Evolutionary conservation across 2,797 vertebrate genomes (phyloP).

Genomic region (Pristis pectinata): DNA sequence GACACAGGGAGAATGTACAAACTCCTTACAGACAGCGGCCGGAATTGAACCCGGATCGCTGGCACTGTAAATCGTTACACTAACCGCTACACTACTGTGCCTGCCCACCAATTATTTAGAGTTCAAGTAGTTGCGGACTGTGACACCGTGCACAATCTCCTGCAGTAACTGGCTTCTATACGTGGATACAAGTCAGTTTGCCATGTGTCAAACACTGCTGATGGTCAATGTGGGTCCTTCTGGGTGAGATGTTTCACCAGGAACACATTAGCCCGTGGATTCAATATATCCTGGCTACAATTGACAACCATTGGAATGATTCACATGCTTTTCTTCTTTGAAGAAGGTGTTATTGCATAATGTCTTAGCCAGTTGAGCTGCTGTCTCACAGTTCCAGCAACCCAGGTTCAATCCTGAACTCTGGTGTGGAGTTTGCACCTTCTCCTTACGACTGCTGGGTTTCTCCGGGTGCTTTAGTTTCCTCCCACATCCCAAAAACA

Average conservation of each 20-base stretch:
- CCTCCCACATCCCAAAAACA: no score
- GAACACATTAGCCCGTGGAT: background rate
- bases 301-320: background rate
- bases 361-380: no score
- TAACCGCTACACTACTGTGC: no score
- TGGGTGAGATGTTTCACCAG: background rate
- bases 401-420: no score
- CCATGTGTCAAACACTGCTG: background rate
- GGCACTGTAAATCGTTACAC: no score
- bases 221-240: background rate
- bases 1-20: no score
- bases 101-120: conserved; percentile 1
- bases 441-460: no score
- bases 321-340: background rate
- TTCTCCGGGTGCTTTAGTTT: no score
- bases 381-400: no score
- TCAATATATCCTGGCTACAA: background rate
- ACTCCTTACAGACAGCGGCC: no score
- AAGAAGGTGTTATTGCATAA: background rate
- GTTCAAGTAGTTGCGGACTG: background rate
- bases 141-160: background rate
- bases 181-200: background rate
- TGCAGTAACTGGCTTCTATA: background rate
- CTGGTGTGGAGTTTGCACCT: no score
- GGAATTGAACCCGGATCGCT: no score